Evolutionary conservation across 2,113 vertebrate species (phyloP).

Genomic region (Misgurnus anguillicaudatus): DNA sequence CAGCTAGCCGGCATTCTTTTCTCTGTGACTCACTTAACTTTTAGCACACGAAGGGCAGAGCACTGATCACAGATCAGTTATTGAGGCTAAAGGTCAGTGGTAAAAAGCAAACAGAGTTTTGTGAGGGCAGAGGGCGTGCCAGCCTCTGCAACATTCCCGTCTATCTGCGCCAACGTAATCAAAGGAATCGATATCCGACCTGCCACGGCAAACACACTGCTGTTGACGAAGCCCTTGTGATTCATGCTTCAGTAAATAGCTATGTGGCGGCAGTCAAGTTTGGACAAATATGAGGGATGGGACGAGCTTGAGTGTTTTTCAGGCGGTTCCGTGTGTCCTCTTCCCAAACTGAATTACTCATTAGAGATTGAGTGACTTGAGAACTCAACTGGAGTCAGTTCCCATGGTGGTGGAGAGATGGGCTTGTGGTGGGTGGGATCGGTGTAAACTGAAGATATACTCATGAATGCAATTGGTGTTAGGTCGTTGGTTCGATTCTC

Average conservation of each 20-base stretch:
- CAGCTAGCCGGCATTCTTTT: constrained; percentile 46
- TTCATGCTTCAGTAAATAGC: constrained; percentile 51
- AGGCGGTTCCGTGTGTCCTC: constrained; percentile 11
- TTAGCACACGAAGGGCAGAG: constrained; percentile 11
- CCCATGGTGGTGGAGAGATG: constrained; percentile 35
- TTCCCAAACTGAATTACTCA: constrained; percentile 44
- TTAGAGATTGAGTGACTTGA: constrained; percentile 48
- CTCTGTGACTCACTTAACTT: constrained; percentile 46
- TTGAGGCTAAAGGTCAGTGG: constrained; percentile 52
- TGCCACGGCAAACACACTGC: constrained; percentile 37
- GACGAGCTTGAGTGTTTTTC: constrained; percentile 15
- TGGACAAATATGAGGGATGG: constrained; percentile 16
- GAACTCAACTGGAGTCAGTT: constrained; percentile 43
- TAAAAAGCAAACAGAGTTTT: constrained; percentile 13
- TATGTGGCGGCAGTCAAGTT: constrained; percentile 41
- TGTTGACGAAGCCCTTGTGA: constrained; percentile 52
- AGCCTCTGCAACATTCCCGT: constrained; percentile 11
- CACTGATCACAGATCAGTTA: constrained; percentile 31
- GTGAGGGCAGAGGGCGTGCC: not conserved
- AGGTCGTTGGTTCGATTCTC: no score
- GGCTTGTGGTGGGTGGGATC: constrained; percentile 26
- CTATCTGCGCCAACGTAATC: constrained; percentile 13
- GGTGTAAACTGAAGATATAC: not conserved
- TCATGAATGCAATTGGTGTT: not conserved
- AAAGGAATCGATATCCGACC: constrained; percentile 42